Evolutionary conservation across 2,888 invertebrate genomes (phyloP), one percentile per base, ranked within the genome.

Genomic region (Coenonympha glycerion): DNA sequence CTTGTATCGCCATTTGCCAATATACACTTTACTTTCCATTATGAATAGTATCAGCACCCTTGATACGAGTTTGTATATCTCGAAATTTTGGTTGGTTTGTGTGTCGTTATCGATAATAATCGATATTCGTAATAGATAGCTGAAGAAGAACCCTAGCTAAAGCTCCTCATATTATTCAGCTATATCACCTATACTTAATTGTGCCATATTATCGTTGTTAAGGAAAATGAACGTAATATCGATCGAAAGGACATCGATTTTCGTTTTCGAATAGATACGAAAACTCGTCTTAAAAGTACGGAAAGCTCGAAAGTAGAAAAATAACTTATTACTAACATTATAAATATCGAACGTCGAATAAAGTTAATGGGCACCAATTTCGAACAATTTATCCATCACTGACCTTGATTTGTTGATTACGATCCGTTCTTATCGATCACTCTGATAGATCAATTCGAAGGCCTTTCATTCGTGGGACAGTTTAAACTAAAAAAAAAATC

Each of bases 11-110:
- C 21, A 21, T 15, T 31, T 22, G 30, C 30, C 31, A n/a, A n/a
- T n/a, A n/a, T n/a, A n/a, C n/a, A n/a, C n/a, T n/a, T n/a, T n/a
- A 16, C 44, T 44, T 33, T 44, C 44, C 31, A 22, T 33, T 44
- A 21, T n/a, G 41, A 37, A 3, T 2, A 2, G n/a, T 13, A 24
- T 6, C 9, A 24, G 24, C 9, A 13, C 30, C 2, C 30, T n/a
- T 1, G 11, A 13, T 30, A 30, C 13, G 30, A 28, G 2, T 28
- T 6, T 11, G 24, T 9, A 24, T 4, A 3, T n/a, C n/a, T n/a
- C n/a, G n/a, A n/a, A n/a, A n/a, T n/a, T n/a, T n/a, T n/a, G n/a
- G n/a, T n/a, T n/a, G n/a, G n/a, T n/a, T n/a, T n/a, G n/a, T n/a
- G n/a, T n/a, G n/a, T n/a, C n/a, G n/a, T n/a, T n/a, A n/a, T n/a